These are phyloP conservation scores for Cephus pulcher DNA, from an alignment of 2,888 invertebrate genomes.

Conservation along the genomic window DNA sequence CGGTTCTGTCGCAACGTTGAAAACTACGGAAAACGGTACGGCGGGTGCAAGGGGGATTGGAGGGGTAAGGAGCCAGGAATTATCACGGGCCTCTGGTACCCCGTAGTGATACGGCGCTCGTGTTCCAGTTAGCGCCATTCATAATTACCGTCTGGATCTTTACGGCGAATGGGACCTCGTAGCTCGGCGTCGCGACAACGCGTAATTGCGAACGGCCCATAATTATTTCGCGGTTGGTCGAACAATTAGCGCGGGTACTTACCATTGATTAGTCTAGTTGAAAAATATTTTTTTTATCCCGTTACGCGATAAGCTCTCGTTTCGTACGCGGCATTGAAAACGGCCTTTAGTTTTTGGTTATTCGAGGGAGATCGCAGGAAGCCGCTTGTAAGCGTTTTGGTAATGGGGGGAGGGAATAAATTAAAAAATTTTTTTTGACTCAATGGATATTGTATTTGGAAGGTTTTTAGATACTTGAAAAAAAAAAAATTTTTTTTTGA, in stretches of 20 bases:
- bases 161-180: not conserved
- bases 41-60: too few relatives aligned
- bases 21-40: not conserved
- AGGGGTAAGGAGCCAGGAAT: not conserved
- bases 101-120: not conserved
- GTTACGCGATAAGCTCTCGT: too few relatives aligned
- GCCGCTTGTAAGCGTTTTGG: too few relatives aligned
- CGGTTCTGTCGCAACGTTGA: slow-evolving; percentile 1
- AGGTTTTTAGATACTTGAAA: too few relatives aligned
- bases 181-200: not conserved
- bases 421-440: too few relatives aligned
- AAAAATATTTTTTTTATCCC: not conserved
- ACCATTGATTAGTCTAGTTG: not conserved
- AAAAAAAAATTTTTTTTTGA: too few relatives aligned
- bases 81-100: not conserved
- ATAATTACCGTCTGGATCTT: slow-evolving; percentile 2
- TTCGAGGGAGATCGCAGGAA: not conserved
- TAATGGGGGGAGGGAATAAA: too few relatives aligned
- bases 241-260: not conserved
- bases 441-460: too few relatives aligned
- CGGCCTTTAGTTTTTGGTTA: too few relatives aligned
- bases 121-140: slow-evolving; percentile 4
- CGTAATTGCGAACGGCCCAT: not conserved
- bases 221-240: not conserved
- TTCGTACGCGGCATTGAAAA: too few relatives aligned